Conservation (phyloP, 2,888 invertebrate genomes). For the Leucoptera coffeella region DNA sequence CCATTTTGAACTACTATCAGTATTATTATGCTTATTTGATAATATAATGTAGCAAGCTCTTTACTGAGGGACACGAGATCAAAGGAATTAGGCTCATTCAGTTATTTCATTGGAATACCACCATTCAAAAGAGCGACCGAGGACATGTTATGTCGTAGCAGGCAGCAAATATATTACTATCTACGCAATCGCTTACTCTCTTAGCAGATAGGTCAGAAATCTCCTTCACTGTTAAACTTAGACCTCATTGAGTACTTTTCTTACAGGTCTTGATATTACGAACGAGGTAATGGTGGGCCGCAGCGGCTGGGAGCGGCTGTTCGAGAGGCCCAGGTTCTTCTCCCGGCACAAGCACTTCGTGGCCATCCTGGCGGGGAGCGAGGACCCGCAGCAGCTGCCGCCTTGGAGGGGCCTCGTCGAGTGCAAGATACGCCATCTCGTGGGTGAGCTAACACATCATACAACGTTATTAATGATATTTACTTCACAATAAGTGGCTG, state of each 20-base stretch:
- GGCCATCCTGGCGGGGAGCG: slow-evolving; percentile 78
- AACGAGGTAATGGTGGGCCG: not conserved
- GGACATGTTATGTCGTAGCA: too few species aligned
- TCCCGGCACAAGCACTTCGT: slow-evolving; percentile 89
- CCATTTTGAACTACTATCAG: too few species aligned
- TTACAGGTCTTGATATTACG: not conserved
- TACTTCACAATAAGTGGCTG: too few species aligned
- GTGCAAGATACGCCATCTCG: slow-evolving; percentile 34
- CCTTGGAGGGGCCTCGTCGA: slow-evolving; percentile 97
- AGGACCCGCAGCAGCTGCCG: slow-evolving; percentile 76
- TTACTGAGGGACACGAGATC: too few species aligned
- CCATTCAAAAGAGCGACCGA: too few species aligned
- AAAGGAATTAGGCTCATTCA: too few species aligned
- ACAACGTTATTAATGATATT: too few species aligned
- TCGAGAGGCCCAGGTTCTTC: slow-evolving; percentile 69
- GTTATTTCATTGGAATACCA: too few species aligned
- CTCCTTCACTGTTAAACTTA: not conserved
- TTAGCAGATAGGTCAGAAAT: too few species aligned
- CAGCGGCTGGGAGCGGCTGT: not conserved
- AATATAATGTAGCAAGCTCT: too few species aligned
- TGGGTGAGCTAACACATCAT: slow-evolving; percentile 48
- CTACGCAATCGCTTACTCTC: too few species aligned
- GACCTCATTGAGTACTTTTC: not conserved
- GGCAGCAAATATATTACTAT: slow-evolving; percentile 91
- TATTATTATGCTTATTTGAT: too few species aligned